Evolutionary conservation across 2,113 vertebrate genomes (phyloP).

Genomic region (Dromaius novaehollandiae): DNA sequence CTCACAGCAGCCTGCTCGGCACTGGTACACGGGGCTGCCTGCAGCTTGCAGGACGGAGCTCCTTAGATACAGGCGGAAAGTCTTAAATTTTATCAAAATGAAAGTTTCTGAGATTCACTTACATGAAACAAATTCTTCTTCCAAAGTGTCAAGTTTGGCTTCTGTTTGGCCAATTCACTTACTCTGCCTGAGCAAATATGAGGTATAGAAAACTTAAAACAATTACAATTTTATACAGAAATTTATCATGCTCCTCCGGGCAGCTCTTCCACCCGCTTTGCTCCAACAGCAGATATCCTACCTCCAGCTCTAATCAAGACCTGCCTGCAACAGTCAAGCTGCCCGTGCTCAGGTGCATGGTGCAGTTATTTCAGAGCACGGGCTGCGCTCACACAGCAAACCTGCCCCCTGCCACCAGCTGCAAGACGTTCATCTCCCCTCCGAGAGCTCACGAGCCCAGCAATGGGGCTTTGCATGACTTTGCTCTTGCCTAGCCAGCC

Average conservation of each 20-base stretch:
- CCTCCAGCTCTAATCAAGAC: neutral
- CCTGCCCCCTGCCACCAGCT: neutral
- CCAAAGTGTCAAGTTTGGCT: neutral
- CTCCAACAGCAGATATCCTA: neutral
- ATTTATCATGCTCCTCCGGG: neutral
- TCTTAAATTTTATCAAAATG: neutral
- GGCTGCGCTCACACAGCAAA: neutral
- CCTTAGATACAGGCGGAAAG: neutral
- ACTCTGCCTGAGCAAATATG: neutral
- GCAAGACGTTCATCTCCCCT: neutral
- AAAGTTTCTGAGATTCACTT: conserved; percentile 9
- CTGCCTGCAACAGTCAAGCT: neutral
- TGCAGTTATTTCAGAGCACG: neutral
- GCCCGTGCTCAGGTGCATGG: neutral
- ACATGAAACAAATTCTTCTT: neutral
- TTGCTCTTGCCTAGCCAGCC: neutral
- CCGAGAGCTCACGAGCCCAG: neutral
- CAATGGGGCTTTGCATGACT: neutral
- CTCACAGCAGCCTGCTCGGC: neutral
- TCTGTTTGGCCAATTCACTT: neutral
- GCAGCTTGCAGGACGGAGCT: neutral
- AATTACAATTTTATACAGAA: neutral
- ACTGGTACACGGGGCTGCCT: neutral
- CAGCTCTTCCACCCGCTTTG: neutral
- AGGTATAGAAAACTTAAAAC: neutral